Conservation (phyloP, 2,888 invertebrate genomes). For the Uropetala carovei region DNA sequence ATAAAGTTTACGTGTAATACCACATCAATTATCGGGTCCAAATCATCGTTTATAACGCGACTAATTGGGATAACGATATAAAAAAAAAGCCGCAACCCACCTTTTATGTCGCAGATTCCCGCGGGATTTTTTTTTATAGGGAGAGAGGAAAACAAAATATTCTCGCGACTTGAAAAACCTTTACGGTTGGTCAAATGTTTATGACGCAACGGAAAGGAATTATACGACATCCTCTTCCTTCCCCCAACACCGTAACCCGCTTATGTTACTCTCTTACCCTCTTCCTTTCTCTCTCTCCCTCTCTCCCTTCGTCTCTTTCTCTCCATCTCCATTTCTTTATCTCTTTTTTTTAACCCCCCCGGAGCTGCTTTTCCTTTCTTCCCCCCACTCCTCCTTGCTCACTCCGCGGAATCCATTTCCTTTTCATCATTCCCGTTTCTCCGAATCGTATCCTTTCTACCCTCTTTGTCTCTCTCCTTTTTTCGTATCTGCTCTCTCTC, state of each 20-base stretch:
- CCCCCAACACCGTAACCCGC: slow-evolving; percentile 1
- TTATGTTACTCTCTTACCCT: neutral
- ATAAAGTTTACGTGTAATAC: too few species aligned
- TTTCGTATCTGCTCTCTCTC: neutral
- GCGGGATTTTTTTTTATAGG: neutral
- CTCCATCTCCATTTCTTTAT: neutral
- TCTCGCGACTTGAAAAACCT: slow-evolving; percentile 7
- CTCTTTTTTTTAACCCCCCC: too few species aligned
- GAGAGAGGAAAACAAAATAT: neutral
- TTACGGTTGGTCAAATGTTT: slow-evolving; percentile 22
- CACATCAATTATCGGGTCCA: too few species aligned
- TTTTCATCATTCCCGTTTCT: neutral
- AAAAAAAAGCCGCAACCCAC: neutral
- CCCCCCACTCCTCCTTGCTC: neutral
- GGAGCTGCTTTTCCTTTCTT: too few species aligned
- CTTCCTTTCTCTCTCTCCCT: neutral
- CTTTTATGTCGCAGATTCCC: neutral
- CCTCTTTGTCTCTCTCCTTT: neutral
- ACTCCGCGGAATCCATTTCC: neutral
- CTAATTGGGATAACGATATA: neutral
- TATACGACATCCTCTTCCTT: neutral
- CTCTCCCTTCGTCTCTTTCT: neutral
- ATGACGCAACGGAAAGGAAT: neutral
- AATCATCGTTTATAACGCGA: neutral
- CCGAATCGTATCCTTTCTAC: neutral